These are phyloP conservation scores for Pentamera pediparva DNA, from an alignment of 53 echinoderm and acorn worm species.

Conservation along the genomic window DNA sequence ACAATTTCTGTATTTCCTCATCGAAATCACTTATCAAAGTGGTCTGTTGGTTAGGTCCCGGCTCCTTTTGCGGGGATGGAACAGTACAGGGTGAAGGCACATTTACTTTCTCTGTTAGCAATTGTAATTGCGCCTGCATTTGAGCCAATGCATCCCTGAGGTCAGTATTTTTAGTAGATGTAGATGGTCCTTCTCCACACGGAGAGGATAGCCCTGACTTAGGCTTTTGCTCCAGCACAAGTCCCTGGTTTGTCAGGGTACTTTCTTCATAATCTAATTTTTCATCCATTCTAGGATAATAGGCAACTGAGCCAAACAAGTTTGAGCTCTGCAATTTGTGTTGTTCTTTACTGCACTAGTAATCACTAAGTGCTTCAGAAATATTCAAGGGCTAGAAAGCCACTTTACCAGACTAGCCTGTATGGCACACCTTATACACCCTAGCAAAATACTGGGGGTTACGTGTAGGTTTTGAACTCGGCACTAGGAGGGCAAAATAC, in stretches of 20 bases:
- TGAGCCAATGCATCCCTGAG: background rate
- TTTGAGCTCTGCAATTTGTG: background rate
- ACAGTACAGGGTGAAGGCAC: too few relatives aligned
- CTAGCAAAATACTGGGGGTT: background rate
- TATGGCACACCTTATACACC: too few relatives aligned
- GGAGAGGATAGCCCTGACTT: background rate
- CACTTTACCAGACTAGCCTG: too few relatives aligned
- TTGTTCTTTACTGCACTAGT: background rate
- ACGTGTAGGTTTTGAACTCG: background rate
- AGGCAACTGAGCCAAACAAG: background rate
- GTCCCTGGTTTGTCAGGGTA: background rate
- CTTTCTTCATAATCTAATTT: background rate
- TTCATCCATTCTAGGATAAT: background rate
- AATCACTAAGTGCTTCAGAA: background rate
- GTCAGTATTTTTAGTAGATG: background rate
- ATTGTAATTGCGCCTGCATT: background rate
- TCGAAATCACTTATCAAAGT: too few relatives aligned
- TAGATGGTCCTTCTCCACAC: background rate
- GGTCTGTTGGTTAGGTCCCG: too few relatives aligned
- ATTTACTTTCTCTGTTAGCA: background rate
- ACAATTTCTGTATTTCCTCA: background rate
- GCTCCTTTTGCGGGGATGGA: too few relatives aligned
- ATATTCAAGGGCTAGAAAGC: too few relatives aligned
- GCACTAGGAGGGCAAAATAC: background rate
- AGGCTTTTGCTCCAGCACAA: background rate